These are phyloP conservation scores for Leptinotarsa juncta DNA, from an alignment of 2,888 invertebrate species.

Conservation along the genomic window DNA sequence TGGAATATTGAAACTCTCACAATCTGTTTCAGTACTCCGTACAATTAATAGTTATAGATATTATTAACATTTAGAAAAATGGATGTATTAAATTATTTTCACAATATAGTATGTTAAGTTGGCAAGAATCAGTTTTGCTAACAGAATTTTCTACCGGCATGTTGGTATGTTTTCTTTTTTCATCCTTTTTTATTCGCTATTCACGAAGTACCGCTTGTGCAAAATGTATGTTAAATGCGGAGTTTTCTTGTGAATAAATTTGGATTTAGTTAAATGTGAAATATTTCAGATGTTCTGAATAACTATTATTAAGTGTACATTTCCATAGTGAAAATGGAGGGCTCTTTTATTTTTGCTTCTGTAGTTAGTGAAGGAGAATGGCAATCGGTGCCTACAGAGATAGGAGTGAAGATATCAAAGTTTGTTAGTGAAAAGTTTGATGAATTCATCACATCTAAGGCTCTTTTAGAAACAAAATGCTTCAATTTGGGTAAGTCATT, in stretches of 20 bases:
- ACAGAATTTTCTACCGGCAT: slow-evolving; percentile 32
- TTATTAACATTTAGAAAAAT: too few species aligned
- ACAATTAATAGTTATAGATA: too few species aligned
- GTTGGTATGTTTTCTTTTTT: slow-evolving; percentile 33
- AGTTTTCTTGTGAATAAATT: neutral
- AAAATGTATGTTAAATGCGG: slow-evolving; percentile 6
- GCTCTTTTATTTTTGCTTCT: slow-evolving; percentile 57
- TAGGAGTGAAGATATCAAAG: slow-evolving; percentile 73
- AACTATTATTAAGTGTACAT: neutral
- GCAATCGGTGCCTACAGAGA: slow-evolving; percentile 67
- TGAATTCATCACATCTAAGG: slow-evolving; percentile 79
- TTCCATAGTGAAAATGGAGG: slow-evolving; percentile 55
- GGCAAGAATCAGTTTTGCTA: slow-evolving; percentile 17
- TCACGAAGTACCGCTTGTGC: slow-evolving; percentile 17
- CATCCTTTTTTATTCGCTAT: slow-evolving; percentile 2
- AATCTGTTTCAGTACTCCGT: too few species aligned
- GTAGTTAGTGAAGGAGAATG: slow-evolving; percentile 70
- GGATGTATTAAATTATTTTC: neutral
- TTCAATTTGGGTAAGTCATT: slow-evolving; percentile 71
- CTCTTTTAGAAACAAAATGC: slow-evolving; percentile 77
- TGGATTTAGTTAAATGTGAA: slow-evolving; percentile 12
- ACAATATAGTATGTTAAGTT: neutral
- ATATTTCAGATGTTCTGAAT: slow-evolving; percentile 27
- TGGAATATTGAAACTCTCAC: too few species aligned
- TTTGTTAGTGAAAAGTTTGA: slow-evolving; percentile 74